phyloP scores from a whole-genome alignment of 2,113 vertebrate genomes.

The Hippolais icterina region DNA sequence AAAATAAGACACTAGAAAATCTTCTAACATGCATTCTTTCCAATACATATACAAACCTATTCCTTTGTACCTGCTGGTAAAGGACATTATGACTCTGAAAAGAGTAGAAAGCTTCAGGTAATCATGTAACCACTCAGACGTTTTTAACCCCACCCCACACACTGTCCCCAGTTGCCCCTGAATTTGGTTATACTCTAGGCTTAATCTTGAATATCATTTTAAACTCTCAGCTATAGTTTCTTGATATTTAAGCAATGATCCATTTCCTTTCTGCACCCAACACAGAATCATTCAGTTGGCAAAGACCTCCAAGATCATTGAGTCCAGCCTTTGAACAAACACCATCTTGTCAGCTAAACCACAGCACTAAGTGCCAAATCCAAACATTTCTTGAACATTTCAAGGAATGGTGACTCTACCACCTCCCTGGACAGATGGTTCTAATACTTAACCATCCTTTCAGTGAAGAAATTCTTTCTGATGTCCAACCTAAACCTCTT shows the following conservation, averaged over 20 bases:
- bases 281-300: not conserved
- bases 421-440: not conserved
- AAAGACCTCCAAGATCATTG: not conserved
- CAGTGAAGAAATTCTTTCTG: not conserved
- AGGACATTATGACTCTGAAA: not conserved
- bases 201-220: not conserved
- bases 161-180: not conserved
- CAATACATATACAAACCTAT: not conserved
- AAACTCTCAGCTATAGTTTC: not conserved
- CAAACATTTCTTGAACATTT: not conserved
- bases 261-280: not conserved
- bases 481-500: not conserved
- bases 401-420: not conserved
- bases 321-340: not conserved
- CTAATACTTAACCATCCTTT: not conserved
- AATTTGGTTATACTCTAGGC: not conserved
- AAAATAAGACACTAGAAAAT: not conserved
- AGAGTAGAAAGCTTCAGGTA: not conserved
- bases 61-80: not conserved
- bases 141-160: not conserved
- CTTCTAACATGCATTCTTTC: not conserved
- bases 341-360: not conserved
- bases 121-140: not conserved
- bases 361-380: not conserved
- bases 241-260: not conserved